A percentile compares a stretch with the other conserved stretches of the same genome.
These are phyloP conservation scores for Parambassis ranga DNA, from an alignment of 2,797 vertebrate species.

Conservation along the genomic window DNA sequence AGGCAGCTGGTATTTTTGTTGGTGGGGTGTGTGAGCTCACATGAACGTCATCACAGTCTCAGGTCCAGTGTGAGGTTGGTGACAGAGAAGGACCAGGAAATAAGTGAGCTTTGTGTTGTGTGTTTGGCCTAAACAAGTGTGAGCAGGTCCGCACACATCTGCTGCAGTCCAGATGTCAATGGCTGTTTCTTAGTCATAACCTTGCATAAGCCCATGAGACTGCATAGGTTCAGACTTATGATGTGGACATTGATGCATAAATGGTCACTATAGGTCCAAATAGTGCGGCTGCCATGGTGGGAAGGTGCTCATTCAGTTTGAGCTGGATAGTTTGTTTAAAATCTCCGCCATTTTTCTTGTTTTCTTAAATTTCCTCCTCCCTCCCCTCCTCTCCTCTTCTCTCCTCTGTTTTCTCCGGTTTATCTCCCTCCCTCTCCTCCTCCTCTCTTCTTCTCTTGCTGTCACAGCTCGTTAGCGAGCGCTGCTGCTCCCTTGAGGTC, in stretches of 20 bases:
- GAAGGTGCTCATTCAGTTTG: no score
- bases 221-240: no score
- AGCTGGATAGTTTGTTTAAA: no score
- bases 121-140: no score
- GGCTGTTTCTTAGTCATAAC: no score
- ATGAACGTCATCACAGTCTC: constrained; percentile 1
- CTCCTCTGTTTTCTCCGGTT: not conserved
- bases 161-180: no score
- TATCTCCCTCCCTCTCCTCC: not conserved
- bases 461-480: constrained; percentile 74
- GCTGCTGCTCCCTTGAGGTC: constrained; percentile 67
- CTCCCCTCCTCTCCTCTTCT: not conserved
- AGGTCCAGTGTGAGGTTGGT: not conserved
- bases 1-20: not conserved
- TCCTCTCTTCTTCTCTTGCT: constrained; percentile 23
- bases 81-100: not conserved
- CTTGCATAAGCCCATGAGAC: no score
- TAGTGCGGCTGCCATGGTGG: no score
- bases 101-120: no score
- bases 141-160: no score
- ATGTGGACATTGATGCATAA: no score
- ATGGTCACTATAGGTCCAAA: no score
- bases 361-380: not conserved
- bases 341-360: not conserved
- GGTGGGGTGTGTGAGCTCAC: not conserved